Evolutionary conservation across 2,888 invertebrate species (phyloP).

Genomic region (Mechanitis messenoides): DNA sequence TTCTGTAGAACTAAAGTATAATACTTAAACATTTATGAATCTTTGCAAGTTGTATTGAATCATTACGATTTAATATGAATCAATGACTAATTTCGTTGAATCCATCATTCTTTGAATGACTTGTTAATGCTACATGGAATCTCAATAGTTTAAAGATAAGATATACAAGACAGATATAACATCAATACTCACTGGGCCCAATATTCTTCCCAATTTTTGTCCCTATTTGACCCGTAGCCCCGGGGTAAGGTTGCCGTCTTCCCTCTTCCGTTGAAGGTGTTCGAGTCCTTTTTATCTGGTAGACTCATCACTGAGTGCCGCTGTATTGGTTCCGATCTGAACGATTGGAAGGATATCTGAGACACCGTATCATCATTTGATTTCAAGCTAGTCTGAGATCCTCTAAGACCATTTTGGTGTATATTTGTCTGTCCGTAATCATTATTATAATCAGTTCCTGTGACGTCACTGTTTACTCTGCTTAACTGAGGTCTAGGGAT

Average conservation of each 20-base stretch:
- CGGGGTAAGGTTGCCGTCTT: conserved; percentile 63
- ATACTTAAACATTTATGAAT: too few species aligned
- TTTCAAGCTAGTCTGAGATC: conserved; percentile 53
- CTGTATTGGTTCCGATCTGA: conserved; percentile 58
- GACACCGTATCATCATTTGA: conserved; percentile 56
- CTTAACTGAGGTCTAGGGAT: conserved; percentile 45
- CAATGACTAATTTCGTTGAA: too few species aligned
- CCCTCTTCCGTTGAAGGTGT: conserved; percentile 50
- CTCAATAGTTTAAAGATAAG: too few species aligned
- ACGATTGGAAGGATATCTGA: conserved; percentile 57
- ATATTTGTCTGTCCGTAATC: conserved; percentile 47
- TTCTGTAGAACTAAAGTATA: too few species aligned
- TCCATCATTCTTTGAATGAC: too few species aligned
- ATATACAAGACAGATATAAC: background rate
- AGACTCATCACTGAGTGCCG: conserved; percentile 56
- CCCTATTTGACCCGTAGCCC: conserved; percentile 62
- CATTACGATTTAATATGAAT: too few species aligned
- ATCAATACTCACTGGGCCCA: conserved; percentile 64
- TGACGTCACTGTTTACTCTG: conserved; percentile 41
- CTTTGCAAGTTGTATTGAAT: too few species aligned
- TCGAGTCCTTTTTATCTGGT: conserved; percentile 52
- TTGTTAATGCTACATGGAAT: too few species aligned
- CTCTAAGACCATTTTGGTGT: conserved; percentile 43
- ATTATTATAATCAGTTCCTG: conserved; percentile 36
- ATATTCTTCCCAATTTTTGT: conserved; percentile 70